A percentile compares a stretch with the other conserved stretches of the same genome.
These are phyloP conservation scores for Drosophila macrospina DNA, from an alignment of 2,888 invertebrate species.

Conservation along the genomic window DNA sequence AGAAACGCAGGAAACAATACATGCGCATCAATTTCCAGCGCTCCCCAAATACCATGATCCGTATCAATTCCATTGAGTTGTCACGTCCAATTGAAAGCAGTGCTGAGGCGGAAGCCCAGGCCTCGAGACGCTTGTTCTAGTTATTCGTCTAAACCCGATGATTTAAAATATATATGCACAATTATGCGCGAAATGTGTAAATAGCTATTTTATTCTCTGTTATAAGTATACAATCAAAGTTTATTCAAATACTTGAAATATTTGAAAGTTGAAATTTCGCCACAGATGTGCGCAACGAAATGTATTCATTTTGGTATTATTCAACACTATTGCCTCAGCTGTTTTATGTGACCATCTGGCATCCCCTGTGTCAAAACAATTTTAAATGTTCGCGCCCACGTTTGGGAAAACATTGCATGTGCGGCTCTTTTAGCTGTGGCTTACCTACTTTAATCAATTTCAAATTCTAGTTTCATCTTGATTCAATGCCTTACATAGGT, in stretches of 20 bases:
- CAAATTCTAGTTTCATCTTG: slow-evolving; percentile 76
- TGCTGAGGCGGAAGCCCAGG: slow-evolving; percentile 20
- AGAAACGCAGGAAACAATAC: slow-evolving; percentile 91
- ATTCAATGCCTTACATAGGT: slow-evolving; percentile 68
- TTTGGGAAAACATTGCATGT: not conserved
- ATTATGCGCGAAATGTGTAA: not conserved
- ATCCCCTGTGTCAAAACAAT: not conserved
- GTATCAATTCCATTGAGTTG: slow-evolving; percentile 91
- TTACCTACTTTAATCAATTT: slow-evolving; percentile 55
- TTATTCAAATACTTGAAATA: too few relatives aligned
- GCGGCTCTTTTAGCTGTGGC: not conserved
- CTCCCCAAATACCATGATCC: slow-evolving; percentile 90
- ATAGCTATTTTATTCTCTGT: not conserved
- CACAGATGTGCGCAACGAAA: too few relatives aligned
- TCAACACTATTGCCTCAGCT: slow-evolving; percentile 18
- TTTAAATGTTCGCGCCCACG: not conserved
- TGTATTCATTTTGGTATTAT: not conserved
- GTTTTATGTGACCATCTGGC: slow-evolving; percentile 18
- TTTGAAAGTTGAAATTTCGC: too few relatives aligned
- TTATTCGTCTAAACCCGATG: slow-evolving; percentile 26
- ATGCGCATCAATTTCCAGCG: slow-evolving; percentile 90
- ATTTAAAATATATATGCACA: slow-evolving; percentile 29
- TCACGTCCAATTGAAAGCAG: slow-evolving; percentile 84
- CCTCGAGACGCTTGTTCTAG: slow-evolving; percentile 64
- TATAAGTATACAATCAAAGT: too few relatives aligned